A percentile compares a stretch with the other conserved stretches of the same genome.
Conservation (phyloP, 2,888 invertebrate genomes). For the Drosophila anceps region DNA sequence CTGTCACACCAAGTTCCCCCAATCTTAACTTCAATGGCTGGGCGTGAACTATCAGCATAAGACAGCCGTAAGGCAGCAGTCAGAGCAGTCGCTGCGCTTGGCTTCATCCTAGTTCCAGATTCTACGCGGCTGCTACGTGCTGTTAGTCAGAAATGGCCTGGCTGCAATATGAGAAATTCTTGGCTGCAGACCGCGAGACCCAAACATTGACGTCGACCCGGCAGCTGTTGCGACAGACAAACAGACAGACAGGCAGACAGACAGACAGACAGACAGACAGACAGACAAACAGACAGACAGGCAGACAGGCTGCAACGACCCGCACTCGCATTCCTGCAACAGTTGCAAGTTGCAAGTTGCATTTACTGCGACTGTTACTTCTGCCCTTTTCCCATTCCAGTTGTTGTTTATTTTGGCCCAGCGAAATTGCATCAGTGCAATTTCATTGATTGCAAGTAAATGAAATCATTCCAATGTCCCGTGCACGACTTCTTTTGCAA, state of each 20-base stretch:
- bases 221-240: constrained; percentile 54
- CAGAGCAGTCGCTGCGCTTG: constrained; percentile 1
- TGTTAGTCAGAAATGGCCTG: constrained; percentile 35
- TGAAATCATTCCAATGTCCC: constrained; percentile 71
- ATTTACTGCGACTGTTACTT: constrained; percentile 58
- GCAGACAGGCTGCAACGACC: not conserved
- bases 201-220: constrained; percentile 18
- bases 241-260: constrained; percentile 63
- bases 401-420: constrained; percentile 67
- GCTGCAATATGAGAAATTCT: constrained; percentile 69
- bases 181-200: constrained; percentile 39
- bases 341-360: constrained; percentile 43
- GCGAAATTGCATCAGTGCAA: constrained; percentile 79
- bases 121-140: constrained; percentile 60
- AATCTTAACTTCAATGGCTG: constrained; percentile 52
- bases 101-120: constrained; percentile 1
- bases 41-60: constrained; percentile 39
- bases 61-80: constrained; percentile 38
- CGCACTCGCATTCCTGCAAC: constrained; percentile 20
- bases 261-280: constrained; percentile 39
- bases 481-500: constrained; percentile 14
- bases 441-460: constrained; percentile 82
- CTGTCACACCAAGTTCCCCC: constrained; percentile 29
- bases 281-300: constrained; percentile 22
- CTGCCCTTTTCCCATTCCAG: constrained; percentile 36